phyloP scores from a whole-genome alignment of 2,113 vertebrate genomes.

The Uria lomvia region DNA sequence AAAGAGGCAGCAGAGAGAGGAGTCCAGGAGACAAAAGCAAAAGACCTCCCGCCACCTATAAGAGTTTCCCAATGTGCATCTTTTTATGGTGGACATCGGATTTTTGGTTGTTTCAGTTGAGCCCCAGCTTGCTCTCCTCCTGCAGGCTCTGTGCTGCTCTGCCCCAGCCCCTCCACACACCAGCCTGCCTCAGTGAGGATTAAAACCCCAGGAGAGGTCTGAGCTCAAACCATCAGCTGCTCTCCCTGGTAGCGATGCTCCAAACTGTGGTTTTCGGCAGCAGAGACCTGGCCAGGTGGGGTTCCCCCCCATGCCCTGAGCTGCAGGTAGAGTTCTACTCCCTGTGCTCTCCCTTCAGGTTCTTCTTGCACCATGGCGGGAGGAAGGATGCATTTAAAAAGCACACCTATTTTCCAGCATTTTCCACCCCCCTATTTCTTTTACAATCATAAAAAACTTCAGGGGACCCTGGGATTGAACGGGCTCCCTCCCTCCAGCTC shows the following conservation, averaged over 20 bases:
- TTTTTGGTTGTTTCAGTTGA: not conserved
- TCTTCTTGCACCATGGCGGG: not conserved
- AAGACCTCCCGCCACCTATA: not conserved
- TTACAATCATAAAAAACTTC: not conserved
- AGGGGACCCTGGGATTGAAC: not conserved
- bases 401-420: not conserved
- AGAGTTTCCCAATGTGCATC: not conserved
- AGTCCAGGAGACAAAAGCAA: not conserved
- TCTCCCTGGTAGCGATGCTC: not conserved
- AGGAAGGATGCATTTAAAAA: not conserved
- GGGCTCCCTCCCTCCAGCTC: not conserved
- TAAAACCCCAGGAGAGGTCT: not conserved
- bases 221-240: not conserved
- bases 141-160: not conserved
- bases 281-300: not conserved
- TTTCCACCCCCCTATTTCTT: not conserved
- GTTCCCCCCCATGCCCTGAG: not conserved
- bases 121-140: not conserved
- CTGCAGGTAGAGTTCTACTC: not conserved
- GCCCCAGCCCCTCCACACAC: not conserved
- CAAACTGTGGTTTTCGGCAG: not conserved
- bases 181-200: not conserved
- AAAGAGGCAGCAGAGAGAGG: not conserved
- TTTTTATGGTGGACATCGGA: not conserved
- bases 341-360: not conserved